These are phyloP conservation scores for Amniataba percoides DNA, from an alignment of 2,797 vertebrate species.

Conservation along the genomic window DNA sequence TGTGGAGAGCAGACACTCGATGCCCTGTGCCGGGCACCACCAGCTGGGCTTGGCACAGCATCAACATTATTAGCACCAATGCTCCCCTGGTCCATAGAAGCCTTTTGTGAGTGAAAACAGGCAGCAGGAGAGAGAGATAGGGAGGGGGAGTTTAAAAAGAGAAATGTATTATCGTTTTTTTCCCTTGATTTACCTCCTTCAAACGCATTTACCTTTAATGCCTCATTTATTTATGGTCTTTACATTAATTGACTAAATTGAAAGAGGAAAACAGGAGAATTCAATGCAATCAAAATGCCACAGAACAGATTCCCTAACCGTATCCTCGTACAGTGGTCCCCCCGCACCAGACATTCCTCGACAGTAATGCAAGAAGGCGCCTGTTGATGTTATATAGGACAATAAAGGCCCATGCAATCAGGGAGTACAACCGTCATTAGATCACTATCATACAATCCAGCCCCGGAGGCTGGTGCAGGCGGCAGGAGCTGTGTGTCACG, in stretches of 20 bases:
- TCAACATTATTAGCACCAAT: slow-evolving; percentile 82
- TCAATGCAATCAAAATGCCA: slow-evolving; percentile 20
- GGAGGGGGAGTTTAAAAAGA: slow-evolving; percentile 41
- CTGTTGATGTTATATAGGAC: slow-evolving; percentile 63
- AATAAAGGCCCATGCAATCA: slow-evolving; percentile 71
- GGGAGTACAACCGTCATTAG: slow-evolving; percentile 69
- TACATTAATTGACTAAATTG: neutral
- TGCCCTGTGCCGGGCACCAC: slow-evolving; percentile 82
- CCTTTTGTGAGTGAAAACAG: slow-evolving; percentile 71
- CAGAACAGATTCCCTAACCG: neutral
- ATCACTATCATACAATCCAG: slow-evolving; percentile 66
- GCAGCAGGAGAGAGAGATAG: slow-evolving; percentile 35
- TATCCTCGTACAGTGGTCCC: neutral
- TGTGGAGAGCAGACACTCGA: slow-evolving; percentile 83
- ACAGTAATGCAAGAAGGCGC: slow-evolving; percentile 31
- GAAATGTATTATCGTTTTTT: slow-evolving; percentile 44
- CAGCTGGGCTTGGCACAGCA: slow-evolving; percentile 83
- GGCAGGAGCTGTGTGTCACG: slow-evolving; percentile 57
- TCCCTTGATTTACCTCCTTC: slow-evolving; percentile 21
- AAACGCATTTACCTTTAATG: slow-evolving; percentile 26
- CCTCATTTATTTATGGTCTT: slow-evolving; percentile 26
- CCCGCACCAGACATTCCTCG: slow-evolving; percentile 23
- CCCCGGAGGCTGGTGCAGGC: slow-evolving; percentile 51
- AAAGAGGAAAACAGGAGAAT: neutral
- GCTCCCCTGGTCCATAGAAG: slow-evolving; percentile 72